These are phyloP conservation scores for Oreohelix idahoensis DNA, from an alignment of 1,140 invertebrate species.

Conservation along the genomic window DNA sequence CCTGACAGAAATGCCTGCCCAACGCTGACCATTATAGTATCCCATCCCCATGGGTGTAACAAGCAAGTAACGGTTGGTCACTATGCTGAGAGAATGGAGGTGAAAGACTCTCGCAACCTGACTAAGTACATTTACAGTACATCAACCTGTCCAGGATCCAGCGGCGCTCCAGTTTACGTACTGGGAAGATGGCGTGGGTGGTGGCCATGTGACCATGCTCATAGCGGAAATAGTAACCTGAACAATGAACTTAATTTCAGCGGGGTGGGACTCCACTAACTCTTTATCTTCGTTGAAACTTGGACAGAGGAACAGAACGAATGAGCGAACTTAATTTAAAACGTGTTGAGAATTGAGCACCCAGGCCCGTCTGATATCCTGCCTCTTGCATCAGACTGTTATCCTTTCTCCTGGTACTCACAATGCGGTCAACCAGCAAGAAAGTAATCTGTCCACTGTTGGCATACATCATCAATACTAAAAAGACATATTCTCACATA, in stretches of 20 bases:
- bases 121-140: background rate
- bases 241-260: background rate
- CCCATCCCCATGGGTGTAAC: conserved; percentile 1
- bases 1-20: background rate
- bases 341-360: no score
- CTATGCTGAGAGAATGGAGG: background rate
- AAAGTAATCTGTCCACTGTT: no score
- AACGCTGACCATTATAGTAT: background rate
- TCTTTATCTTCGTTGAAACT: no score
- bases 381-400: no score
- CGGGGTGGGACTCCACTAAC: background rate
- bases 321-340: no score
- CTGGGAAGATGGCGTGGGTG: background rate
- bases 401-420: no score
- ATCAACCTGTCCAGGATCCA: background rate
- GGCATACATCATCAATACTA: no score
- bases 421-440: no score
- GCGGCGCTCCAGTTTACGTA: background rate
- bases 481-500: no score
- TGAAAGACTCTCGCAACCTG: background rate
- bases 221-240: background rate
- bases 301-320: no score
- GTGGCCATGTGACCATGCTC: background rate
- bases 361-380: no score
- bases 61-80: background rate